These are phyloP conservation scores for Yponomeuta malinellus DNA, from an alignment of 2,888 invertebrate genomes.

Conservation along the genomic window DNA sequence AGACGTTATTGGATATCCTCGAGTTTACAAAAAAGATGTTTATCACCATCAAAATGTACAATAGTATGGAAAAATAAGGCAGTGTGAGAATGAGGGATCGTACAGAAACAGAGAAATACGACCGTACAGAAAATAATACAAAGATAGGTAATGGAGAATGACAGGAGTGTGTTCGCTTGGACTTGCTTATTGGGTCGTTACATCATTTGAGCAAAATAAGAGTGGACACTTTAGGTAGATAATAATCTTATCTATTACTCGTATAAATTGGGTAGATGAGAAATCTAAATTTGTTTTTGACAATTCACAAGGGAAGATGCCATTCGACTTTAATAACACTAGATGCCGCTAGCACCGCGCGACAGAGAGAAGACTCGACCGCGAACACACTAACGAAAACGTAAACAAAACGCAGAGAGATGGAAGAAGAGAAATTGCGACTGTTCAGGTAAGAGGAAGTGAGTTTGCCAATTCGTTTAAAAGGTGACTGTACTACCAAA, in stretches of 20 bases:
- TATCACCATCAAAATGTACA: background rate
- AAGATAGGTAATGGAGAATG: background rate
- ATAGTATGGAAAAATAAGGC: background rate
- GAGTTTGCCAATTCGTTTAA: constrained; percentile 33
- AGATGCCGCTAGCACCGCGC: background rate
- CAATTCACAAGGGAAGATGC: background rate
- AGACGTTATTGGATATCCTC: background rate
- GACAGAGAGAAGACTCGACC: background rate
- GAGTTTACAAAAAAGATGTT: background rate
- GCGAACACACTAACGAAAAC: constrained; percentile 23
- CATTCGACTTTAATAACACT: constrained; percentile 25
- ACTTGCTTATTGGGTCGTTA: background rate
- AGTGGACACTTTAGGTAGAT: too few species aligned
- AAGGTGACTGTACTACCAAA: constrained; percentile 93
- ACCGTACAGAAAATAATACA: background rate
- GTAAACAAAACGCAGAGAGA: constrained; percentile 11
- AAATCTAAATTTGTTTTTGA: background rate
- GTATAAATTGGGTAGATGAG: background rate
- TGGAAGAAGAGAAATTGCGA: constrained; percentile 59
- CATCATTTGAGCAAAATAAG: background rate
- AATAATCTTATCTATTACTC: too few species aligned
- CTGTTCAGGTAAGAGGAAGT: constrained; percentile 60
- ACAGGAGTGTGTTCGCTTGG: constrained; percentile 7
- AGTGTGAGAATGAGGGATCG: background rate
- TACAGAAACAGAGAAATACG: background rate